Percentiles rank a stretch among this genome's conserved stretches.
Evolutionary conservation across 2,888 invertebrate genomes (phyloP).

Genomic region (Ganaspis brasiliensis): DNA sequence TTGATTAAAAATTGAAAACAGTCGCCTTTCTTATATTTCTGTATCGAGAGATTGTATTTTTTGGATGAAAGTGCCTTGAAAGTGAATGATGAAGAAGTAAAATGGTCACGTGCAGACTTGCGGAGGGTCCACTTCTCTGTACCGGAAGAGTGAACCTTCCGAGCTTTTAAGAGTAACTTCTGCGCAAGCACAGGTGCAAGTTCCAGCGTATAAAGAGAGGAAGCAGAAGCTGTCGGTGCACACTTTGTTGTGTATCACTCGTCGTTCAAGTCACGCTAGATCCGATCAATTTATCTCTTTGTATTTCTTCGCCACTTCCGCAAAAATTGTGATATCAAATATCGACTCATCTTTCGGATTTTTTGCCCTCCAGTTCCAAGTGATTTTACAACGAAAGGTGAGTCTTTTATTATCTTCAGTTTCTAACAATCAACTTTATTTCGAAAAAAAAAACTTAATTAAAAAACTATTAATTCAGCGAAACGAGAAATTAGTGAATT

Average conservation of each 20-base stretch:
- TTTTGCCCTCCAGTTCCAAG: background rate
- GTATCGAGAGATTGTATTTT: background rate
- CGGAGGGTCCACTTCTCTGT: constrained; percentile 29
- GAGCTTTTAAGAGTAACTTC: constrained; percentile 53
- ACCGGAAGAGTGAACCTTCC: constrained; percentile 41
- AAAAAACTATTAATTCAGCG: background rate
- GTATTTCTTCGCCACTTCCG: constrained; percentile 14
- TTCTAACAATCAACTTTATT: background rate
- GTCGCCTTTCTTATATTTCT: no score
- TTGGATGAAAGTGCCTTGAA: background rate
- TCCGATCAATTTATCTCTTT: constrained; percentile 43
- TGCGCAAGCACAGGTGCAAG: constrained; percentile 77
- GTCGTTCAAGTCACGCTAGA: constrained; percentile 53
- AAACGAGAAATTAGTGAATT: no score
- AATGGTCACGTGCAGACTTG: constrained; percentile 33
- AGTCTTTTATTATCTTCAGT: background rate
- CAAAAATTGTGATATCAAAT: constrained; percentile 10
- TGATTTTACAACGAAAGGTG: constrained; percentile 7
- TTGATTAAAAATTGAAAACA: no score
- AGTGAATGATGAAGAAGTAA: background rate
- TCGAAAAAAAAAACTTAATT: background rate
- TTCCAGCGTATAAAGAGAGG: constrained; percentile 76
- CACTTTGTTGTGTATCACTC: constrained; percentile 74
- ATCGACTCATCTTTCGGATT: background rate
- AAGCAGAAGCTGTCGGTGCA: constrained; percentile 72